phyloP scores from a whole-genome alignment of 2,797 vertebrate species.

The Acanthiza pusilla region DNA sequence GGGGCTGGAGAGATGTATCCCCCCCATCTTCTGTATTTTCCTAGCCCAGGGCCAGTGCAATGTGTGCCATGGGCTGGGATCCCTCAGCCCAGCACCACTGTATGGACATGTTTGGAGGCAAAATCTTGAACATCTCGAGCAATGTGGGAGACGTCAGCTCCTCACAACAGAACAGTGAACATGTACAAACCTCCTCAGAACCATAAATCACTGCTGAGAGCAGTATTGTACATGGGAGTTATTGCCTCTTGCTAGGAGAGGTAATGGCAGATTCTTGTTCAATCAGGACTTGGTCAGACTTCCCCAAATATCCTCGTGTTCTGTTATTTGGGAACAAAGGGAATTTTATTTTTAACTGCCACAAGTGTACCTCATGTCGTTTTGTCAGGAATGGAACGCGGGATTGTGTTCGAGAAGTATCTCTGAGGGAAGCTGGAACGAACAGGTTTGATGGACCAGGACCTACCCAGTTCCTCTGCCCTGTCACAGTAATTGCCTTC shows the following conservation, averaged over 20 bases:
- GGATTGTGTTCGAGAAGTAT: neutral
- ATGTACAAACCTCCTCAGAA: neutral
- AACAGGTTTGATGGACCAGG: slow-evolving; percentile 25
- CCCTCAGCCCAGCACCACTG: neutral
- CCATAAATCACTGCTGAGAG: neutral
- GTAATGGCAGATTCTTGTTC: neutral
- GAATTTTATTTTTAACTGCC: slow-evolving; percentile 20
- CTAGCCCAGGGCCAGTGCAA: rapidly evolving
- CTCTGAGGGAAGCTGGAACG: neutral
- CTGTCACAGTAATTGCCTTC: slow-evolving; percentile 11
- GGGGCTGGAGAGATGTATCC: rapidly evolving
- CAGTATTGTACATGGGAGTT: neutral
- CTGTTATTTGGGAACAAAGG: slow-evolving; percentile 15
- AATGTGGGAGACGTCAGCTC: neutral
- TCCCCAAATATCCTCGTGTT: neutral
- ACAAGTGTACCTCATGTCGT: neutral
- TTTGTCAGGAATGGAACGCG: neutral
- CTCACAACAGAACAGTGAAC: neutral
- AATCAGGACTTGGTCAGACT: slow-evolving; percentile 20
- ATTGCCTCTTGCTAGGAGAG: neutral
- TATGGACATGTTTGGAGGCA: neutral
- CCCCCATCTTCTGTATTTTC: neutral
- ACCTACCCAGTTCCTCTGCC: neutral
- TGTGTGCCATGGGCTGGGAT: rapidly evolving
- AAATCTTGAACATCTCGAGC: neutral